A percentile compares a stretch with the other conserved stretches of the same genome.
phyloP scores from a whole-genome alignment of 2,888 invertebrate genomes.

The Sturmia bella region DNA sequence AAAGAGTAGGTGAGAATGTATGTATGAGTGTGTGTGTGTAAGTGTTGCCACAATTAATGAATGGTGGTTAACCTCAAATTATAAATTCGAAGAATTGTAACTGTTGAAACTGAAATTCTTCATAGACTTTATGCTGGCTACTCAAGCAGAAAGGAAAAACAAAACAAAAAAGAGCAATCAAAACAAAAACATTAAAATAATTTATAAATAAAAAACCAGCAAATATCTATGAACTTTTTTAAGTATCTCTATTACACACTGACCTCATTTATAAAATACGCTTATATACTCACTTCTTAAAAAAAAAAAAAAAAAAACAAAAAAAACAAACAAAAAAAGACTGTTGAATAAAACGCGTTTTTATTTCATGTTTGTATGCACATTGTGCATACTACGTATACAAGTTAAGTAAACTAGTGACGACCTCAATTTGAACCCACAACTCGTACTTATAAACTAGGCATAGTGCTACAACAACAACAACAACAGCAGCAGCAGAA shows the following conservation, averaged over 20 bases:
- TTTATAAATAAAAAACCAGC: background rate
- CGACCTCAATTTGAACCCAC: constrained; percentile 64
- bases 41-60: constrained; percentile 47
- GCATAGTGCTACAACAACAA: constrained; percentile 35
- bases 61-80: constrained; percentile 55
- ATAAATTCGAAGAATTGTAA: constrained; percentile 43
- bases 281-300: constrained; percentile 4
- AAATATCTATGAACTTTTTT: constrained; percentile 10
- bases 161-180: constrained; percentile 22
- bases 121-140: constrained; percentile 24
- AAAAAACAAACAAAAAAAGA: background rate
- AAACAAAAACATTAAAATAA: background rate
- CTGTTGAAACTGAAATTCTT: background rate
- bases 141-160: constrained; percentile 59
- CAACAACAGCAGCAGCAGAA: background rate
- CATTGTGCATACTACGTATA: background rate
- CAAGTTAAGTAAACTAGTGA: constrained; percentile 51
- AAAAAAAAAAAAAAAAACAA: no score
- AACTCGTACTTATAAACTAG: constrained; percentile 45
- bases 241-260: constrained; percentile 62
- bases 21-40: background rate
- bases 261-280: constrained; percentile 59
- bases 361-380: constrained; percentile 9
- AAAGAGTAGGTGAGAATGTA: background rate
- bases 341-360: constrained; percentile 51